Evolutionary conservation across 1,140 invertebrate genomes (phyloP), one percentile per base, ranked within the genome.

Genomic region (Papilio polytes): DNA sequence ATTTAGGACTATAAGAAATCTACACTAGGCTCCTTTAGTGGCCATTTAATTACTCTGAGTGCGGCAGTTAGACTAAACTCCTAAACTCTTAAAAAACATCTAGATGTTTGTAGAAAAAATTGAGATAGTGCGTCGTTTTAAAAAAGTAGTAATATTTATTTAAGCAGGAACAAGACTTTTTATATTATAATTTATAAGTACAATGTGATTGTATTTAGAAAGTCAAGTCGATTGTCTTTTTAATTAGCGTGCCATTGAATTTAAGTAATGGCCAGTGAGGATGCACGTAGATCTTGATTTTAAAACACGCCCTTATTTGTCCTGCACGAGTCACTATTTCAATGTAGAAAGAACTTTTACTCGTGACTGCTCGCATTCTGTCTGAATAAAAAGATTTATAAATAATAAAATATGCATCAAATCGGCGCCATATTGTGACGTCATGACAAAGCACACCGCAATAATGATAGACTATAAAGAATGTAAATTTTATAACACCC

Each of bases 231-330:
- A 31, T 70, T 70, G 63, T 13, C 63, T 18, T 70, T 70, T 70
- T 70, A 70, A 70, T 70, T 70, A 70, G 12, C 63, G 63, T 70
- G 63, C 15, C 63, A 70, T 70, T 70, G 63, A 70, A 70, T 70
- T 13, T 26, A 70, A 31, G 13, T 31, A 4, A 15, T 15, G 26
- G 12, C 12, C 63, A 13, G 13, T 20, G 26, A 70, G 63, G 63
- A 70, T 70, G 26, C 63, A 70, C 63, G 63, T 70, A 15, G 63
- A 70, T 70, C 63, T 70, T 18, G 63, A 70, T 70, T 31, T 70
- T 70, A 31, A 2, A 70, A 26, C 22, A 70, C 4, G 13, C 12
- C 63, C 63, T 31, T 15, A 31, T 3, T 15, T 15, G 63, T 70
- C 26, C 63, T 7, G 63, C 26, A 63, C 59, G 63, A 26, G 26